Evolutionary conservation across 2,113 vertebrate species (phyloP), one percentile per base, ranked within the genome.

Genomic region (Lota lota): DNA sequence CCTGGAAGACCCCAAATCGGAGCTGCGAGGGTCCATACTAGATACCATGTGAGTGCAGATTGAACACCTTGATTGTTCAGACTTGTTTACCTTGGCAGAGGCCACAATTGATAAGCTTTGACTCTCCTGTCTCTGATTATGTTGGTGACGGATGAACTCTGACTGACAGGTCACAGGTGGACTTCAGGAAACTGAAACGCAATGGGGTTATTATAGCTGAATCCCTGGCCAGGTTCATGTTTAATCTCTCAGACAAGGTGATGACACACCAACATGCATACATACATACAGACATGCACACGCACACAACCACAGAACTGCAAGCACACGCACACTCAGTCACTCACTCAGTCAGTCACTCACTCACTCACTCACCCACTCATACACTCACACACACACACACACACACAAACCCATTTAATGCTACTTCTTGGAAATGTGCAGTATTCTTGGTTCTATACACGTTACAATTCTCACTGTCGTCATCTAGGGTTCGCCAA

Each of bases 231-330:
- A 82, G 85, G 50, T 92, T 81, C 18, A 90, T 94, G 83, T 94
- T 88, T 75, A 92, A 92, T 57, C 84, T 93, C 20, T 89, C 92
- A 21, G 87, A 89, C 70, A 92, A 90, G 90, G 93, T 93, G 63
- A 72, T 19, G 28, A 22, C 24, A 11, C 10, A 47, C 40, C 8
- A 10, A 47, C 40, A 14, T 14, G 12, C 40, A 47, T 2, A 47
- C 40, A 47, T 14, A 10, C 40, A 47, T 12, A 11, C 40, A 47
- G 7, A 69, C 1, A 17, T 19, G 64, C n/a, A 1, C 8, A 67
- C 65, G 64, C n/a, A 1, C 8, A 60, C 40, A 50, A 2, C 50
- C 8, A 22, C 5, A 17, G 6, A 40, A 1, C 8, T 3, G 20
- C 4, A 24, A 18, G 28, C 28, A 33, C 28, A 33, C 28, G 7